Evolutionary conservation across 2,888 invertebrate genomes (phyloP).

Genomic region (Trissolcus japonicus): DNA sequence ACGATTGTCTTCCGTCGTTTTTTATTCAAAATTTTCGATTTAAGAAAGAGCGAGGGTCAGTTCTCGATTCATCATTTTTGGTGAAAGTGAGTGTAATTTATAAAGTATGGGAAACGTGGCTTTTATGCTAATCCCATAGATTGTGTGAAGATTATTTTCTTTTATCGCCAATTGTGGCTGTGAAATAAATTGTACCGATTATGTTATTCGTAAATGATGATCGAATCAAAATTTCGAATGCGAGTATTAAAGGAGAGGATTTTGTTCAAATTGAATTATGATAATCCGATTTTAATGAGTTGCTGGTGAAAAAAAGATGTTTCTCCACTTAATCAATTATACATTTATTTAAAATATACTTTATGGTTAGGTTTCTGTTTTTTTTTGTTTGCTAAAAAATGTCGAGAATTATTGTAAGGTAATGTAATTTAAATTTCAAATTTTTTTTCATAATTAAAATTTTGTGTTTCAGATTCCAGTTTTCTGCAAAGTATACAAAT

Average conservation of each 20-base stretch:
- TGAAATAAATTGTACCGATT: slow-evolving; percentile 41
- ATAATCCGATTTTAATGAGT: too few relatives aligned
- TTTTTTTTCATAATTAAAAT: too few relatives aligned
- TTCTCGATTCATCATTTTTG: slow-evolving; percentile 39
- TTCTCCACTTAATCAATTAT: too few relatives aligned
- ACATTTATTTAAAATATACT: too few relatives aligned
- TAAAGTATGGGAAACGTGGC: slow-evolving; percentile 37
- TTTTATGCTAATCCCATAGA: slow-evolving; percentile 43
- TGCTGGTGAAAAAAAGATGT: too few relatives aligned
- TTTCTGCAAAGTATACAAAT: too few relatives aligned
- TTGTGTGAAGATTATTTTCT: slow-evolving; percentile 42
- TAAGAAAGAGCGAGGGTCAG: slow-evolving; percentile 14
- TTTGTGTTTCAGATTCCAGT: too few relatives aligned
- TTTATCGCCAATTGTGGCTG: slow-evolving; percentile 16
- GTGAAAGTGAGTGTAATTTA: slow-evolving; percentile 29
- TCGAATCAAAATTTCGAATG: background rate
- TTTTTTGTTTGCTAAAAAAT: too few relatives aligned
- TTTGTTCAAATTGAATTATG: too few relatives aligned
- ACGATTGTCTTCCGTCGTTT: slow-evolving; percentile 25
- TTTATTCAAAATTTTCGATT: slow-evolving; percentile 17
- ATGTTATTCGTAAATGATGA: slow-evolving; percentile 29
- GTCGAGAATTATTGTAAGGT: too few relatives aligned
- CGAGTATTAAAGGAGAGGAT: background rate
- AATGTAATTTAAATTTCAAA: too few relatives aligned
- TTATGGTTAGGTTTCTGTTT: too few relatives aligned